Percentiles rank a stretch among this genome's conserved stretches.
These are phyloP conservation scores for Xylophagus ater DNA, from an alignment of 2,888 invertebrate genomes.

Conservation along the genomic window DNA sequence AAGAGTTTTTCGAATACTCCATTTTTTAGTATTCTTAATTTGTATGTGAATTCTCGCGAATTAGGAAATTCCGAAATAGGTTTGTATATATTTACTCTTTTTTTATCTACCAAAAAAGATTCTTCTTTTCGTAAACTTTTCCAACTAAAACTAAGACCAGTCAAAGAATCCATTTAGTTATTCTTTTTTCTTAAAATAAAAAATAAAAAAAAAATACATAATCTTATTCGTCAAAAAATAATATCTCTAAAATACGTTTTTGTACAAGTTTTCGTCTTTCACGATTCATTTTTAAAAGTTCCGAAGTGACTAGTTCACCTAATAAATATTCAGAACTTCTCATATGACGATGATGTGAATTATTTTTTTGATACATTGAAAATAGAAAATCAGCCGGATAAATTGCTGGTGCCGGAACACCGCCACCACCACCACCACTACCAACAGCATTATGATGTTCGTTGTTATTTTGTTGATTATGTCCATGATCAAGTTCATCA, in stretches of 20 bases:
- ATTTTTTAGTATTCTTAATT: no score
- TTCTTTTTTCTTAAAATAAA: background rate
- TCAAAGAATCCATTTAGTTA: background rate
- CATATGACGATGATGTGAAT: slow-evolving; percentile 23
- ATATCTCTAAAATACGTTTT: slow-evolving; percentile 36
- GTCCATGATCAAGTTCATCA: slow-evolving; percentile 16
- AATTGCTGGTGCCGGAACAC: slow-evolving; percentile 18
- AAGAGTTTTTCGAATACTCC: no score
- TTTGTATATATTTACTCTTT: no score
- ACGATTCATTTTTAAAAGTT: slow-evolving; percentile 36
- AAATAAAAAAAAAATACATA: background rate
- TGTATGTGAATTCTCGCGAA: no score
- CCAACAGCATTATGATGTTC: slow-evolving; percentile 18
- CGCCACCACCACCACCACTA: slow-evolving; percentile 14
- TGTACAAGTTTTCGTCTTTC: slow-evolving; percentile 36
- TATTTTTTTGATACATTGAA: slow-evolving; percentile 32
- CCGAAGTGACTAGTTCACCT: slow-evolving; percentile 38
- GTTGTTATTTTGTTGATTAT: slow-evolving; percentile 19
- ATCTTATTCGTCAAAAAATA: slow-evolving; percentile 36
- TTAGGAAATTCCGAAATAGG: no score
- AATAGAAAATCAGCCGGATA: slow-evolving; percentile 31
- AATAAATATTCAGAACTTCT: slow-evolving; percentile 36
- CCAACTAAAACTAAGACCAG: no score
- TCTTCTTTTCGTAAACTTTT: no score
- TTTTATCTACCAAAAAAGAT: no score